These are phyloP conservation scores for Sturmia bella DNA, from an alignment of 2,888 invertebrate species.

Conservation along the genomic window DNA sequence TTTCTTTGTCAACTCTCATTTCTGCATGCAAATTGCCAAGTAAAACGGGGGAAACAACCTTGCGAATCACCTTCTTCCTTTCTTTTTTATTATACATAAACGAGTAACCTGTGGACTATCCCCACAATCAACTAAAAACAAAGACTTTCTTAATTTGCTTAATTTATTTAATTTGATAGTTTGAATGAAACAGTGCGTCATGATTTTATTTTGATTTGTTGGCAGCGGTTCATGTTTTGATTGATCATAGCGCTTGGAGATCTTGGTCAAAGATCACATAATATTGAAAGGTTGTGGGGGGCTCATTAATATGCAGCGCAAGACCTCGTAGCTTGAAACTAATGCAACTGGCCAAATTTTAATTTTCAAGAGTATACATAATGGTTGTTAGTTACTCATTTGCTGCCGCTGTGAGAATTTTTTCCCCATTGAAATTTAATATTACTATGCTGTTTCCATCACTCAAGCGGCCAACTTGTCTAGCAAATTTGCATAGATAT, in stretches of 20 bases:
- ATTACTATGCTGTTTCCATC: too few relatives aligned
- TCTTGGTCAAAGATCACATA: not conserved
- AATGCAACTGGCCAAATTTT: too few relatives aligned
- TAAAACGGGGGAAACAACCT: slow-evolving; percentile 51
- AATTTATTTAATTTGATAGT: slow-evolving; percentile 13
- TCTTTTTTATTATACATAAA: slow-evolving; percentile 7
- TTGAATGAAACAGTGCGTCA: slow-evolving; percentile 5
- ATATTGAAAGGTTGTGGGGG: not conserved
- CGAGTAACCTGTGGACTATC: slow-evolving; percentile 2
- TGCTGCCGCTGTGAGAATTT: too few relatives aligned
- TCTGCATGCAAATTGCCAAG: not conserved
- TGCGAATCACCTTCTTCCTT: slow-evolving; percentile 44
- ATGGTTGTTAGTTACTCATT: too few relatives aligned
- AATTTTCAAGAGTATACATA: too few relatives aligned
- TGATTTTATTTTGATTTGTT: slow-evolving; percentile 35
- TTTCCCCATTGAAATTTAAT: too few relatives aligned
- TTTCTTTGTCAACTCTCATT: not conserved
- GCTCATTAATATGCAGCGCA: not conserved
- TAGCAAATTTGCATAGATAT: too few relatives aligned
- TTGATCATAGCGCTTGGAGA: not conserved
- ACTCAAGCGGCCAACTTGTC: too few relatives aligned
- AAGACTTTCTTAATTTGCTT: slow-evolving; percentile 27
- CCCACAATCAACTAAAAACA: slow-evolving; percentile 9
- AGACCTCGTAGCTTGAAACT: too few relatives aligned
- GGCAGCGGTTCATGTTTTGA: slow-evolving; percentile 5